Conservation (phyloP, 2,888 invertebrate genomes). For the Norana najaformis region DNA sequence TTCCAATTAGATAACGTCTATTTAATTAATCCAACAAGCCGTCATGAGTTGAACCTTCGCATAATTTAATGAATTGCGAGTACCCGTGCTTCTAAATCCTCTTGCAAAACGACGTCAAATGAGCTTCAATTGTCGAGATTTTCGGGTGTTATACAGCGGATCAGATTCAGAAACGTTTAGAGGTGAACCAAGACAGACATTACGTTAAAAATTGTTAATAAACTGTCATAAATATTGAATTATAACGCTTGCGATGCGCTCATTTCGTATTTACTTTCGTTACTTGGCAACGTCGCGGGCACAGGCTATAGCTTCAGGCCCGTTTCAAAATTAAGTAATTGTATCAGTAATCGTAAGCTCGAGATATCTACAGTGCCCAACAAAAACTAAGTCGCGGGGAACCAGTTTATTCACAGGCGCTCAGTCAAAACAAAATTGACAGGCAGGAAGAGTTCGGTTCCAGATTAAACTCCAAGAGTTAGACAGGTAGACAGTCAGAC, state of each 20-base stretch:
- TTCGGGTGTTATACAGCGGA: neutral
- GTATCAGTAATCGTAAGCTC: neutral
- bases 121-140: neutral
- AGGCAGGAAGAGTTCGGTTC: no score
- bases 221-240: neutral
- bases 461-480: no score
- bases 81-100: neutral
- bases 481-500: no score
- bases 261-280: neutral
- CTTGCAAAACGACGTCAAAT: neutral
- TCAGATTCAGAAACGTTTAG: neutral
- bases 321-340: neutral
- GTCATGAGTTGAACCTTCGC: neutral
- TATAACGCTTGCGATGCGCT: neutral
- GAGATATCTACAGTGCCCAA: no score
- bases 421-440: no score
- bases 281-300: neutral
- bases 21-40: no score
- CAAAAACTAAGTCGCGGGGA: no score
- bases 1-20: no score
- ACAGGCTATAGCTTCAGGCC: neutral
- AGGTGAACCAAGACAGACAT: neutral
- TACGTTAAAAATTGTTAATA: neutral
- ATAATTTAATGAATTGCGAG: neutral
- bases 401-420: no score